Base-by-base conservation (phyloP, 2,113 vertebrate species). In the Dipodomys stephensi region DNA sequence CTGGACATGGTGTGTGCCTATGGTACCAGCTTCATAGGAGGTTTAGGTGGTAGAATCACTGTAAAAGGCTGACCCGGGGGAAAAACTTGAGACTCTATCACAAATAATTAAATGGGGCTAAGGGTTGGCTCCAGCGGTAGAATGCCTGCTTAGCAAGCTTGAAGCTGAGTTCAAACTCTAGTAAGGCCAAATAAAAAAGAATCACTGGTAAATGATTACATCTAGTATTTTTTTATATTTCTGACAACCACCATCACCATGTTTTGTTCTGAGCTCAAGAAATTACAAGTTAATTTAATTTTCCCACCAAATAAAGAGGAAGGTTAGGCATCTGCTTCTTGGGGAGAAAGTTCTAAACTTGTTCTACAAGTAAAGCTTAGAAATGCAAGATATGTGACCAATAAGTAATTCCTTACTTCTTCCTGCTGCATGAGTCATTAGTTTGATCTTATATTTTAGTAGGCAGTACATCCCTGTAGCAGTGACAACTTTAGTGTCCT, bases 261-360 rank as follows among this genome's bases (percentile, higher is more conserved):
- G 13, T 87, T 9, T 89, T 64, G n/a, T 57, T 79, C 23, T 87
- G 30, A 72, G 67, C 18, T 93, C 53, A 84, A 81, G n/a, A 28
- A 68, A 77, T 84, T 57, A 11, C 9, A 86, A 81, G 72, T 84
- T 80, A 77, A 49, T 90, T 62, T n/a, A 77, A 72, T 86, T 95
- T 73, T 88, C 23, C 53, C 53, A 11, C 53, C 74, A 95, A 77
- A 79, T 25, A 93, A 74, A 62, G 19, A 69, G 22, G 68, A 86
- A 92, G 30, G 10, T 62, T 71, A 89, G 32, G 7, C 19, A 86
- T 91, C 53, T 91, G 9, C 28, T 92, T 93, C 81, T 80, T 71
- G 22, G 11, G 20, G 20, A 3, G 7, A n/a, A 18, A 23, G 12
- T n/a, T 16, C 27, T 2, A 32, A 39, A 81, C 69, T 3, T 35